Percentiles rank a stretch among this genome's conserved stretches.
Conservation (phyloP, 2,797 vertebrate species). For the Danio albolineatus region DNA sequence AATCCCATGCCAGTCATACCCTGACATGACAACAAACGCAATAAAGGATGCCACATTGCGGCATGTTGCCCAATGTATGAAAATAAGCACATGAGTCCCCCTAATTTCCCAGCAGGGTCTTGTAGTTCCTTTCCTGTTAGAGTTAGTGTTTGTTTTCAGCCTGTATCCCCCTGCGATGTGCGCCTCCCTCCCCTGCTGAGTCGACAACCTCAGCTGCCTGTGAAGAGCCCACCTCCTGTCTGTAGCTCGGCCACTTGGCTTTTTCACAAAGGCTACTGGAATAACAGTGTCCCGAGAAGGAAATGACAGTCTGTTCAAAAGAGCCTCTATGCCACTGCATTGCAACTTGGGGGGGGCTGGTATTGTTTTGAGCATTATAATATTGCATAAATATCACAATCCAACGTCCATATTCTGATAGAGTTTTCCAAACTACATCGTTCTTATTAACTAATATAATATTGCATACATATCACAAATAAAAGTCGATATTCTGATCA, state of each 20-base stretch:
- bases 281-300: constrained; percentile 77
- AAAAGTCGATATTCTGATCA: too few species aligned
- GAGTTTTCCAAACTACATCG: too few species aligned
- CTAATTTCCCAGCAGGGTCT: constrained; percentile 62
- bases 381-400: too few species aligned
- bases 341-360: constrained; percentile 61
- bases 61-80: constrained; percentile 39
- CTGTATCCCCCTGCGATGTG: constrained; percentile 70
- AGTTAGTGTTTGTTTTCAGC: constrained; percentile 70
- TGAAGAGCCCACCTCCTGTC: constrained; percentile 75
- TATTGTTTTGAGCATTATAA: constrained; percentile 10
- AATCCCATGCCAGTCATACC: not conserved
- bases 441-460: too few species aligned
- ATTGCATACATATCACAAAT: too few species aligned
- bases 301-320: constrained; percentile 80
- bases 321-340: constrained; percentile 57
- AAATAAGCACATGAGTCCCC: constrained; percentile 38
- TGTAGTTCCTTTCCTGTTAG: constrained; percentile 69
- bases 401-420: too few species aligned
- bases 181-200: constrained; percentile 75
- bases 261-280: constrained; percentile 76
- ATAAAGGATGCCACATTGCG: not conserved
- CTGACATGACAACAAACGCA: not conserved
- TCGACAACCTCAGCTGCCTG: constrained; percentile 75
- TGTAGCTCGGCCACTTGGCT: constrained; percentile 76